These are phyloP conservation scores for Pachycephala philippinensis DNA, from an alignment of 2,113 vertebrate genomes.

Conservation along the genomic window DNA sequence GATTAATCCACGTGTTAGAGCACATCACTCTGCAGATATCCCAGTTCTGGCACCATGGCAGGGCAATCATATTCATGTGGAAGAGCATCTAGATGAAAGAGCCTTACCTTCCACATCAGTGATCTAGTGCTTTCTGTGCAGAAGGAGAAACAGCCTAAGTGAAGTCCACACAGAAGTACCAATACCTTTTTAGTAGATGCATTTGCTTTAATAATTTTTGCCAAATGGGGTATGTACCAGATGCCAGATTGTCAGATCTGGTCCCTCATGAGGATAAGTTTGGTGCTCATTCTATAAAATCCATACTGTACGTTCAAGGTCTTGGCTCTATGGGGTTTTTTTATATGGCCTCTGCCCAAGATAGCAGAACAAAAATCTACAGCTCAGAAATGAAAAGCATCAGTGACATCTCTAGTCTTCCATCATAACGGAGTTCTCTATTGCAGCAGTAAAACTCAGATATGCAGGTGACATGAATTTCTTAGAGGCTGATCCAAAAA, in stretches of 20 bases:
- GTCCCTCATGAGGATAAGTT: not conserved
- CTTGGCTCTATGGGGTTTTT: accelerated
- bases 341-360: not conserved
- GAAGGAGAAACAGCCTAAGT: not conserved
- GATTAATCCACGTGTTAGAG: not conserved
- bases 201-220: not conserved
- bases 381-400: not conserved
- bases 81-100: not conserved
- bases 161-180: not conserved
- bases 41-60: not conserved
- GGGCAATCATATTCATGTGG: not conserved
- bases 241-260: not conserved
- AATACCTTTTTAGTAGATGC: not conserved
- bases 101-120: not conserved
- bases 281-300: not conserved
- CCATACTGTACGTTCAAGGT: not conserved
- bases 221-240: not conserved
- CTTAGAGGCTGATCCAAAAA: not conserved
- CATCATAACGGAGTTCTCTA: not conserved
- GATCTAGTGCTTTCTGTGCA: not conserved
- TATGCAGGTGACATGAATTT: not conserved
- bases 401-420: not conserved
- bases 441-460: not conserved
- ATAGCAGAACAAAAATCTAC: not conserved
- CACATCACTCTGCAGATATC: not conserved